phyloP scores from a whole-genome alignment of 2,888 invertebrate genomes.

The Cynaeus angustus region DNA sequence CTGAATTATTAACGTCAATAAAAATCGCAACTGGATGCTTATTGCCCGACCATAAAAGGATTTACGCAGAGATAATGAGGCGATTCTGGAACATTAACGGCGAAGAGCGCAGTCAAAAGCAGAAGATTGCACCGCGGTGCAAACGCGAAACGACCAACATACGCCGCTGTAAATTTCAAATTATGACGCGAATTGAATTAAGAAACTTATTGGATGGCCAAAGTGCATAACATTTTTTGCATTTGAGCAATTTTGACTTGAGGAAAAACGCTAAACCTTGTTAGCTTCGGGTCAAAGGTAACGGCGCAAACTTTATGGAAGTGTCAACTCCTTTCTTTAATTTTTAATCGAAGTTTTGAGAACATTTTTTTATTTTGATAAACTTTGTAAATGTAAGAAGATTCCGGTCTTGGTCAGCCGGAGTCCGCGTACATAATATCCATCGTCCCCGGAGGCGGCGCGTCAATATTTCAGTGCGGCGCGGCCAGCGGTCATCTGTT shows the following conservation, averaged over 20 bases:
- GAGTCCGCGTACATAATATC: too few relatives aligned
- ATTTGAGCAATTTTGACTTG: background rate
- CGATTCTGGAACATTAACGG: conserved; percentile 45
- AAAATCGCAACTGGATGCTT: conserved; percentile 44
- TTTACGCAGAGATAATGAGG: conserved; percentile 45
- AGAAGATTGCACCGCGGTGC: conserved; percentile 36
- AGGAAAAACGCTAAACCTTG: background rate
- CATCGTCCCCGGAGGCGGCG: conserved; percentile 21
- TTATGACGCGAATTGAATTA: conserved; percentile 19
- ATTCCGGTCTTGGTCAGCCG: too few relatives aligned
- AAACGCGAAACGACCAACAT: conserved; percentile 17
- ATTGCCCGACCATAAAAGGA: conserved; percentile 45
- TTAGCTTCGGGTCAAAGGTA: background rate
- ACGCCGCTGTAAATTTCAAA: conserved; percentile 18
- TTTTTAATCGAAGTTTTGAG: too few relatives aligned
- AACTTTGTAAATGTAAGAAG: too few relatives aligned
- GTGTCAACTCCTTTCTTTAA: too few relatives aligned
- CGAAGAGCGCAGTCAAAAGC: conserved; percentile 27
- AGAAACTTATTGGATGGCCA: conserved; percentile 11
- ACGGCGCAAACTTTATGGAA: too few relatives aligned
- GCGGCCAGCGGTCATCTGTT: conserved; percentile 63
- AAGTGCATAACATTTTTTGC: background rate
- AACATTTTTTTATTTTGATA: too few relatives aligned
- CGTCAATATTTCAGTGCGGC: conserved; percentile 55
- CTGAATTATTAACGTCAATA: conserved; percentile 45